These are phyloP conservation scores for Smittia sp. DNA, from an alignment of 2,888 invertebrate genomes.

Conservation along the genomic window DNA sequence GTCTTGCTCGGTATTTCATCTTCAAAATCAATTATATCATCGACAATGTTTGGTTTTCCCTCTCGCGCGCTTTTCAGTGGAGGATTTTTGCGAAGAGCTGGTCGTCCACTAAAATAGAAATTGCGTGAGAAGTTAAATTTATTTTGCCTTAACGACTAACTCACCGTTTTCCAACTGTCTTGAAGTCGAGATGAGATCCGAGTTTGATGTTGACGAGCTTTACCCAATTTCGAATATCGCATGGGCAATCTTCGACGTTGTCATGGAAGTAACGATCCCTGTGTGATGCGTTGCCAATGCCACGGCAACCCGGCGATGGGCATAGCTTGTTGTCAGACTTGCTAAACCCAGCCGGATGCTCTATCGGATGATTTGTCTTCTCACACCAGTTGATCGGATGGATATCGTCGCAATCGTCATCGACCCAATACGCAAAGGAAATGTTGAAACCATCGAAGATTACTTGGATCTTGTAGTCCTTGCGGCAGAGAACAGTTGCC, in stretches of 20 bases:
- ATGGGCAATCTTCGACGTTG: slow-evolving; percentile 72
- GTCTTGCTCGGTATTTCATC: not conserved
- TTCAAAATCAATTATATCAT: not conserved
- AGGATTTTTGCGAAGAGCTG: not conserved
- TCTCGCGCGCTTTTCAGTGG: not conserved
- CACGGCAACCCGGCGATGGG: slow-evolving; percentile 81
- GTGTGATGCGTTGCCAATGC: slow-evolving; percentile 82
- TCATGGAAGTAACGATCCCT: slow-evolving; percentile 72
- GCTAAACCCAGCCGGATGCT: slow-evolving; percentile 64
- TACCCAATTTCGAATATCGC: slow-evolving; percentile 55
- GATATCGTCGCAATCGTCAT: slow-evolving; percentile 85
- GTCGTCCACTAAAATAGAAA: not conserved
- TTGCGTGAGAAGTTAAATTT: not conserved
- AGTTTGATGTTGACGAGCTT: slow-evolving; percentile 43
- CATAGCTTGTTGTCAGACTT: slow-evolving; percentile 61
- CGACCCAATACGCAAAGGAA: slow-evolving; percentile 81
- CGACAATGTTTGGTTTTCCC: not conserved
- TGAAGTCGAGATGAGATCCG: slow-evolving; percentile 47
- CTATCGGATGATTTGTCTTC: slow-evolving; percentile 74
- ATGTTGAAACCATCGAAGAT: slow-evolving; percentile 88
- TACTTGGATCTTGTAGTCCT: slow-evolving; percentile 72
- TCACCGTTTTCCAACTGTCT: slow-evolving; percentile 22
- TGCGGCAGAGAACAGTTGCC: slow-evolving; percentile 74
- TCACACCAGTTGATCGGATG: slow-evolving; percentile 91
- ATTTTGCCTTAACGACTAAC: not conserved